Evolutionary conservation across 37 sponge, comb jelly and placozoan species (phyloP), one percentile per base, ranked within the genome.

Genomic region (Tethya wilhelma): DNA sequence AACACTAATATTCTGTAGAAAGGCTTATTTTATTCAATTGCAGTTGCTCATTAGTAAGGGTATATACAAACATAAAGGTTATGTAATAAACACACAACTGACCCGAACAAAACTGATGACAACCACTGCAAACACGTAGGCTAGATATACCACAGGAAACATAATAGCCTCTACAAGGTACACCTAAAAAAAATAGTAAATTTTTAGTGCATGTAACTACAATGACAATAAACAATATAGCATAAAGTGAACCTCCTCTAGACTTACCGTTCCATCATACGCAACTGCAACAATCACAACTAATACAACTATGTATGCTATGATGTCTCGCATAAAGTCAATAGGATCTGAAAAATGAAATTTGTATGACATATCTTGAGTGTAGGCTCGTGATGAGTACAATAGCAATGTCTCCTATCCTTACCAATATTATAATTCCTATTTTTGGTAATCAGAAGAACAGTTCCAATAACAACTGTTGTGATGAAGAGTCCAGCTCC

Each of bases 401-500:
- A 63, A 36, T 20, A 60, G n/a, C 33, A 6, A 40, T 26, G 43
- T 36, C 20, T 28, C 3, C 2, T 1, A 28, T 4, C 49, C 86
- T 90, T 11, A 84, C 90, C 65, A 34, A 90, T 79, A 31, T 67
- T 90, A 53, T 57, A 59, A 29, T 44, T 75, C 26, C 42, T 41
- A 38, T 26, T 44, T 12, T 36, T 59, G 14, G 86, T 64, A 19
- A 71, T 46, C 38, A 86, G 38, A 19, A 86, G 63, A n/a, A 86
- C 79, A 5, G 80, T 82, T 39, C 88, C 91, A n/a, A 90, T 46
- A 20, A 90, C 87, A 34, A 90, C 88, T 2, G 88, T 75, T 4
- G 80, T 82, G 42, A 90, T 90, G 74, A 90, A 90, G 2, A 90
- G 33, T 53, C 88, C 90, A 41, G 88, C 91, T 44, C 91, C 91